Percentiles rank a stretch among this genome's conserved stretches.
Conservation (phyloP, 2,113 vertebrate genomes). For the Talpa occidentalis region DNA sequence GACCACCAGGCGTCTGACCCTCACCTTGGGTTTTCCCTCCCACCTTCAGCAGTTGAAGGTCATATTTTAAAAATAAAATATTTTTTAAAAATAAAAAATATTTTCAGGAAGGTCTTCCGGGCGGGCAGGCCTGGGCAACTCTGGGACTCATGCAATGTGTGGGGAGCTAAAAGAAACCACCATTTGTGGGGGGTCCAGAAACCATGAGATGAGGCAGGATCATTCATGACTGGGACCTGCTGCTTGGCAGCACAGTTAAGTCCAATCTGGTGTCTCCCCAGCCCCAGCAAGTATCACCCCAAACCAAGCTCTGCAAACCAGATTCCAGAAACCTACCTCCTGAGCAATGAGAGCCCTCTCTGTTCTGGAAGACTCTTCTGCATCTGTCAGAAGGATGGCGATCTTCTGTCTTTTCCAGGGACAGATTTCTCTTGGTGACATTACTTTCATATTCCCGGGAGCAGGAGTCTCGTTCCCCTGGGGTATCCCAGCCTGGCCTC, state of each 20-base stretch:
- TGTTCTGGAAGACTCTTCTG: not conserved
- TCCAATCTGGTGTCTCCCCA: no score
- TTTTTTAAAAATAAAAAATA: no score
- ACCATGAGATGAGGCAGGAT: no score
- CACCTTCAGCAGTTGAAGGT: not conserved
- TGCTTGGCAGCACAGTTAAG: not conserved
- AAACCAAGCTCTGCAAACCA: no score
- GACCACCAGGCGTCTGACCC: not conserved
- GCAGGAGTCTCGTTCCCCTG: not conserved
- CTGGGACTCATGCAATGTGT: no score
- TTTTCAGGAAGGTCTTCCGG: no score
- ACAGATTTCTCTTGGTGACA: not conserved
- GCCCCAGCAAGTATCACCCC: rapidly evolving
- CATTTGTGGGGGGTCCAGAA: no score
- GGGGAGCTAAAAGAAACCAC: no score
- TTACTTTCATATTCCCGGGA: not conserved
- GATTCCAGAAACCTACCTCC: not conserved
- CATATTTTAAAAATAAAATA: no score
- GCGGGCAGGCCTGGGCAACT: no score
- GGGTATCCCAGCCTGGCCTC: not conserved
- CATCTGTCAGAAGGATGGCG: rapidly evolving
- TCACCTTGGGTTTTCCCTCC: no score
- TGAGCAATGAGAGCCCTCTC: not conserved
- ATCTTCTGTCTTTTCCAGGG: not conserved
- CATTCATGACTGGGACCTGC: rapidly evolving